Conservation (phyloP, 2,888 invertebrate genomes). For the Agrilus mali region DNA sequence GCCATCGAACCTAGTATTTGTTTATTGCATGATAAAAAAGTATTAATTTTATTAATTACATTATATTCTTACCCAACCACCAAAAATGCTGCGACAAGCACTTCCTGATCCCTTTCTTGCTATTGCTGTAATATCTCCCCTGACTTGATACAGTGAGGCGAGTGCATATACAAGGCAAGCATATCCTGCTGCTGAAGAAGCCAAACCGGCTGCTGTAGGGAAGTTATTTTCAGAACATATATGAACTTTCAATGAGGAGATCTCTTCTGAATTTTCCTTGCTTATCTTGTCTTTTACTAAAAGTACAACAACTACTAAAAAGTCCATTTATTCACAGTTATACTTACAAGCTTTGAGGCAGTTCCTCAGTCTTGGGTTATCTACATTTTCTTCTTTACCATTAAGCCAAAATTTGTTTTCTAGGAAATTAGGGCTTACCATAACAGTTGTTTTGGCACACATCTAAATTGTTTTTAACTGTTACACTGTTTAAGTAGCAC, state of each 20-base stretch:
- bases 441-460: slow-evolving; percentile 83
- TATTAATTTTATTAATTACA: background rate
- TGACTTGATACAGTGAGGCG: slow-evolving; percentile 59
- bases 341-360: slow-evolving; percentile 60
- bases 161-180: slow-evolving; percentile 81
- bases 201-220: slow-evolving; percentile 95
- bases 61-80: slow-evolving; percentile 60
- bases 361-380: slow-evolving; percentile 59
- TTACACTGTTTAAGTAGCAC: background rate
- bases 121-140: slow-evolving; percentile 60
- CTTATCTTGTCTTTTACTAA: too few relatives aligned
- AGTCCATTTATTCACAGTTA: background rate
- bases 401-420: slow-evolving; percentile 83
- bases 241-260: slow-evolving; percentile 58
- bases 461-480: slow-evolving; percentile 39
- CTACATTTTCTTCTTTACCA: slow-evolving; percentile 63
- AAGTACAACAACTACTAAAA: too few relatives aligned
- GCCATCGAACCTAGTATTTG: slow-evolving; percentile 76
- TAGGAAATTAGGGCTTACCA: slow-evolving; percentile 56
- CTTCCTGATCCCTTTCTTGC: slow-evolving; percentile 89
- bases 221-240: slow-evolving; percentile 92
- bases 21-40: background rate
- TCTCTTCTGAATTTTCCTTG: slow-evolving; percentile 8
- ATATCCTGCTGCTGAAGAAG: slow-evolving; percentile 97
- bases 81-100: slow-evolving; percentile 87